Base-by-base conservation (phyloP, 2,888 invertebrate species). In the Thysanoteuthis rhombus region DNA sequence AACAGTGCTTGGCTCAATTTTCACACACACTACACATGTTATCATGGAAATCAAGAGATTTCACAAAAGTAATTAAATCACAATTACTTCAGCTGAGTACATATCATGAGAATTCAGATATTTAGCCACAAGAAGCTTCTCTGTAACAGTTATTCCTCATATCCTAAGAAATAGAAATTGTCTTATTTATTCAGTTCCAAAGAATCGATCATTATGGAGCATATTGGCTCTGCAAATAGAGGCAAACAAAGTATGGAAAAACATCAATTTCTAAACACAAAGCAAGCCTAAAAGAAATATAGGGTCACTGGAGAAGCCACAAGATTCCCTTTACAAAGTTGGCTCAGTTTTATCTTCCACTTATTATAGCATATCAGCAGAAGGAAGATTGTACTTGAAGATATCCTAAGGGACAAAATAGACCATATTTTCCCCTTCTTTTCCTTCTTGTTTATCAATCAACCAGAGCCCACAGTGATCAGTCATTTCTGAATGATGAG, bases 281-380 rank as follows among this genome's bases (percentile, higher is more conserved):
- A 75, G 75, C 36, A 16, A n/a, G 75, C 75, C 75, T n/a, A 75
- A 25, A 58, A 28, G 58, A 58, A 58, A 58, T 8, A 6, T 16
- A 36, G 75, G 75, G 36, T 75, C 75, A 75, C 36, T 75, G 75
- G 4, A 75, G 75, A 75, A 75, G 75, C 75, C 75, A 75, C 75
- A 75, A n/a, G 75, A 75, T 75, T 75, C 75, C 75, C n/a, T 75
- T 75, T 75, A 75, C n/a, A 75, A 75, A 75, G n/a, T 75, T 75
- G 75, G 36, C 36, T 75, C 75, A 75, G 75, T 75, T 75, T 75
- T 75, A 75, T 75, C 75, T 75, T 75, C n/a, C n/a, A 25, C 36
- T 75, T 75, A 75, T 75, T 75, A 75, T 75, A 12, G 75, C n/a
- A 75, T 25, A 8, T 32, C 32, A 32, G 32, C 28, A 6, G 3